Conservation (phyloP, 30 jellyfish, hydroid and myxozoan genomes). For the Mastigias papua region DNA sequence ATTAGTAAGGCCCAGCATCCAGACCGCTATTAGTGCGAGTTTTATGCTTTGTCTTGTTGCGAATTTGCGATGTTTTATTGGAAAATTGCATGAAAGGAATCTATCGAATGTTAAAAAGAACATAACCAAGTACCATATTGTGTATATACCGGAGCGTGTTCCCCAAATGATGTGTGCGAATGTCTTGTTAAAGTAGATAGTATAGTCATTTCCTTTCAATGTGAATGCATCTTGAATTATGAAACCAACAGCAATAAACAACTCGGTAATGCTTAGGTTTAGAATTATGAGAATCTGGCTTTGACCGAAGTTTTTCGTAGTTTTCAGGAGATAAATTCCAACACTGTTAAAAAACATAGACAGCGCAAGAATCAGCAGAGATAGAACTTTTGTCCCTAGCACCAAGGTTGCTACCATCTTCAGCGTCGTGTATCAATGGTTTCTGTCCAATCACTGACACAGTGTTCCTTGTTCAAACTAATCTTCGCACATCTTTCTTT, state of each 20-base stretch:
- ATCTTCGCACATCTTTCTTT: neutral
- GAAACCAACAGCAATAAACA: conserved; percentile 29
- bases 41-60: conserved; percentile 39
- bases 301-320: conserved; percentile 31
- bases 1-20: conserved; percentile 43
- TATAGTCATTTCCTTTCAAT: conserved; percentile 19
- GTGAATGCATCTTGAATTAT: conserved; percentile 53
- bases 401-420: conserved; percentile 19
- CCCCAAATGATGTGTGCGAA: conserved; percentile 63
- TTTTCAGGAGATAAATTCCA: conserved; percentile 48
- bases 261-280: conserved; percentile 45
- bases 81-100: conserved; percentile 58
- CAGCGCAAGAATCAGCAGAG: conserved; percentile 4
- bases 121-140: conserved; percentile 60
- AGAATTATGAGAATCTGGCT: conserved; percentile 34
- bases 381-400: neutral
- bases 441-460: neutral
- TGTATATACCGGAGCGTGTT: conserved; percentile 38
- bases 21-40: conserved; percentile 1
- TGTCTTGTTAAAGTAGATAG: conserved; percentile 10
- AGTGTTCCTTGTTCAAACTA: neutral
- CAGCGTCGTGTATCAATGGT: neutral
- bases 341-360: conserved; percentile 46
- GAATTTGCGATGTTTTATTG: conserved; percentile 56
- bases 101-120: conserved; percentile 44